phyloP scores from a whole-genome alignment of 2,113 vertebrate genomes.

The Brachyhypopomus gauderio region DNA sequence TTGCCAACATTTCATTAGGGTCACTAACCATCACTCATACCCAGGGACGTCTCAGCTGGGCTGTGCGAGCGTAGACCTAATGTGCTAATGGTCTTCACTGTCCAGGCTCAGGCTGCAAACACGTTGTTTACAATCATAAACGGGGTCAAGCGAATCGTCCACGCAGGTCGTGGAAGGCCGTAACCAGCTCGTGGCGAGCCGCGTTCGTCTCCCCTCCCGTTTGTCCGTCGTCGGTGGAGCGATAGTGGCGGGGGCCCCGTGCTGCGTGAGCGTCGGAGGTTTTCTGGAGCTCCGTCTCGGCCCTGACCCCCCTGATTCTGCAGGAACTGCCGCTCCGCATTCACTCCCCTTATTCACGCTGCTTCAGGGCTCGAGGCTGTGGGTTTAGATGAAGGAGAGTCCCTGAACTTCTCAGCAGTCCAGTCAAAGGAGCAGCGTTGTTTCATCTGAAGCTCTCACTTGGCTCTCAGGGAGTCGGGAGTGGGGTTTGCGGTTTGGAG shows the following conservation, averaged over 20 bases:
- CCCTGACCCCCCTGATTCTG: background rate
- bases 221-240: background rate
- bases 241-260: background rate
- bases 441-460: background rate
- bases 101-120: background rate
- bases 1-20: no score
- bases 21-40: no score
- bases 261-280: background rate
- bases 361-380: background rate
- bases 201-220: background rate
- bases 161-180: background rate
- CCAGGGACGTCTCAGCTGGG: no score
- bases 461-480: no score
- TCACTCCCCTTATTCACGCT: background rate
- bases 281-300: background rate
- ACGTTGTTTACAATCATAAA: conserved; percentile 25
- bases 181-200: background rate
- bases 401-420: background rate
- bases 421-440: background rate
- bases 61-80: no score
- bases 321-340: background rate
- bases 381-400: background rate
- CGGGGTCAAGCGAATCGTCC: background rate
- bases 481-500: background rate
- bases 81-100: background rate